phyloP scores from a whole-genome alignment of 2,888 invertebrate genomes.

The Drosophila stalkeri region DNA sequence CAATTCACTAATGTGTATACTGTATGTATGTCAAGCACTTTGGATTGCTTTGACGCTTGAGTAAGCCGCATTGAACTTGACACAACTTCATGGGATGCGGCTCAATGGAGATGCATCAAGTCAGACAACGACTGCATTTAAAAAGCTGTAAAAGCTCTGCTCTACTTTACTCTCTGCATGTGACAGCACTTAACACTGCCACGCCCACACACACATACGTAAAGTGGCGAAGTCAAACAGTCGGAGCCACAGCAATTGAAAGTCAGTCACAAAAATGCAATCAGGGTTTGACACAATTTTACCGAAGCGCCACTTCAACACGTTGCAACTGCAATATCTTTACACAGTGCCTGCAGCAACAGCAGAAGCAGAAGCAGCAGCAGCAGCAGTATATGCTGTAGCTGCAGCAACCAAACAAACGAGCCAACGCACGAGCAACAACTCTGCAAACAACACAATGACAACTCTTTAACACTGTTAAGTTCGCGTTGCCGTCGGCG shows the following conservation, averaged over 20 bases:
- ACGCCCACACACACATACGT: constrained; percentile 19
- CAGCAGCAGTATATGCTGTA: background rate
- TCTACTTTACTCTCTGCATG: constrained; percentile 33
- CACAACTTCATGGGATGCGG: constrained; percentile 24
- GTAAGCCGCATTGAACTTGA: constrained; percentile 56
- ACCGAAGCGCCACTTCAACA: constrained; percentile 80
- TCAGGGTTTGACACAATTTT: constrained; percentile 80
- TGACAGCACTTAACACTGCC: constrained; percentile 52
- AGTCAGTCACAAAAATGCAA: constrained; percentile 80
- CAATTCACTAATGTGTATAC: background rate
- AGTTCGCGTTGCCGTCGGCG: constrained; percentile 47
- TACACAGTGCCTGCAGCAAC: constrained; percentile 42
- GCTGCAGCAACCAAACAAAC: constrained; percentile 41
- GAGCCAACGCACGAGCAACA: constrained; percentile 62
- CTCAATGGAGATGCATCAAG: constrained; percentile 53
- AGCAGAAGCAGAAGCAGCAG: constrained; percentile 1
- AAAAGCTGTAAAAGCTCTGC: constrained; percentile 48
- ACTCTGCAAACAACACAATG: constrained; percentile 77
- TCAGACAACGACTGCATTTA: constrained; percentile 54
- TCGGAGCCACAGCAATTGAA: constrained; percentile 69
- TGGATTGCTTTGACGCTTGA: constrained; percentile 8
- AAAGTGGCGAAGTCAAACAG: constrained; percentile 53
- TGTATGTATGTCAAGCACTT: constrained; percentile 19
- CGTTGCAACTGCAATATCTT: constrained; percentile 80
- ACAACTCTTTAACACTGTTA: constrained; percentile 79